Percentiles rank a stretch among this genome's conserved stretches.
These are phyloP conservation scores for Lithobates sylvaticus DNA, from an alignment of 2,797 vertebrate genomes.

Conservation along the genomic window DNA sequence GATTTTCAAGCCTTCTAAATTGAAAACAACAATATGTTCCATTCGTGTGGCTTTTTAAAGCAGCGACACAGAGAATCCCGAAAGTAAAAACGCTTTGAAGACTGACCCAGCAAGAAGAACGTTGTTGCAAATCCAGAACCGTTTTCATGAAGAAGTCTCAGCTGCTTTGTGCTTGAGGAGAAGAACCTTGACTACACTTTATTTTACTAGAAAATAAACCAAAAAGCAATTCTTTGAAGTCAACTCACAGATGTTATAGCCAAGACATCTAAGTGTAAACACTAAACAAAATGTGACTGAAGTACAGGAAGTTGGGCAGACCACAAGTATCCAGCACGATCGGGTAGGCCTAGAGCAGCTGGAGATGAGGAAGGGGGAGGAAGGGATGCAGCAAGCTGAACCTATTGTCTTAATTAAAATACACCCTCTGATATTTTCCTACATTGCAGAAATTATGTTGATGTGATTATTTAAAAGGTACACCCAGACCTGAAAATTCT, in stretches of 20 bases:
- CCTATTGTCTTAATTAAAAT: conserved; percentile 52
- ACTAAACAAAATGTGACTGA: conserved; percentile 67
- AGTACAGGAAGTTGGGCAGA: conserved; percentile 73
- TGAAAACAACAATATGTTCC: conserved; percentile 22
- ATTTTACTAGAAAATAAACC: conserved; percentile 77
- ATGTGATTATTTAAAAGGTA: neutral
- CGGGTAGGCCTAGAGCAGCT: conserved; percentile 66
- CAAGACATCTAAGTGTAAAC: conserved; percentile 71
- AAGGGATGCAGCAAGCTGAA: conserved; percentile 52
- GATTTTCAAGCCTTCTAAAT: conserved; percentile 20
- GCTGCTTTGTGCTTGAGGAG: conserved; percentile 2
- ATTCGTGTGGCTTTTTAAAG: neutral
- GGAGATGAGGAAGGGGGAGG: conserved; percentile 53
- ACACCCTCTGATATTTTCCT: neutral
- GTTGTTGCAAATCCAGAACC: neutral
- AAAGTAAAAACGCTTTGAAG: conserved; percentile 30
- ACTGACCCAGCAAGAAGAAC: neutral
- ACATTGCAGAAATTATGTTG: neutral
- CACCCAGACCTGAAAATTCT: neutral
- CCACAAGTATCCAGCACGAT: conserved; percentile 73
- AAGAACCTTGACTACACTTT: conserved; percentile 72
- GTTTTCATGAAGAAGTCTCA: conserved; percentile 10
- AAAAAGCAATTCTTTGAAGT: conserved; percentile 78
- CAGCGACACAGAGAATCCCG: neutral
- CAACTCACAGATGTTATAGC: conserved; percentile 76